Conservation (phyloP, 2,113 vertebrate genomes). For the Microtus richardsoni region DNA sequence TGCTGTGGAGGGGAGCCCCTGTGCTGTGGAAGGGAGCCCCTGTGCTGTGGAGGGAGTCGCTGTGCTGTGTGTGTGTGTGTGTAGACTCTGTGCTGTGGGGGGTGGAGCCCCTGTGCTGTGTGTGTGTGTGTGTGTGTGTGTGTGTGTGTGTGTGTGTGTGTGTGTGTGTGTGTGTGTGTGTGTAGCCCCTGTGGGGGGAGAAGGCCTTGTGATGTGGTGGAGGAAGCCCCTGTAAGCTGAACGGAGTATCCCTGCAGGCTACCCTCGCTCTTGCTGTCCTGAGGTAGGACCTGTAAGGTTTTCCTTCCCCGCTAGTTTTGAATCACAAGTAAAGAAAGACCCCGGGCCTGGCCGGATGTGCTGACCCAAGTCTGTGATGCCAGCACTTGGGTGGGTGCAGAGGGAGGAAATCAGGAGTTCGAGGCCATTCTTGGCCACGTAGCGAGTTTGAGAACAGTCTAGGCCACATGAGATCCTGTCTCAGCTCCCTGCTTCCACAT, state of each 20-base stretch:
- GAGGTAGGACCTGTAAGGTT: background rate
- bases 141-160: too few relatives aligned
- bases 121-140: accelerated
- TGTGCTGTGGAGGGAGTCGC: too few relatives aligned
- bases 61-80: too few relatives aligned
- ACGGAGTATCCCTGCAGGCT: background rate
- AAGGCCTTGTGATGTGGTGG: too few relatives aligned
- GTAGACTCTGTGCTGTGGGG: too few relatives aligned
- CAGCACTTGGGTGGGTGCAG: background rate
- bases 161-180: too few relatives aligned
- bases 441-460: background rate
- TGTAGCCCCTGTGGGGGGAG: too few relatives aligned
- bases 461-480: background rate
- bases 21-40: too few relatives aligned
- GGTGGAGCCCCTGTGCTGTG: background rate
- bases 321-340: slow-evolving; percentile 14
- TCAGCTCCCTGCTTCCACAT: background rate
- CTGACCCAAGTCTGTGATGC: background rate
- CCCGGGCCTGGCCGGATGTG: background rate
- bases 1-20: too few relatives aligned
- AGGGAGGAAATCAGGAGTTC: background rate
- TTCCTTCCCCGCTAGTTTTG: background rate
- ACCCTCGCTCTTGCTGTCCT: background rate
- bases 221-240: background rate
- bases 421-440: background rate